These are phyloP conservation scores for Phaonia tiefii DNA, from an alignment of 2,888 invertebrate species.

Conservation along the genomic window DNA sequence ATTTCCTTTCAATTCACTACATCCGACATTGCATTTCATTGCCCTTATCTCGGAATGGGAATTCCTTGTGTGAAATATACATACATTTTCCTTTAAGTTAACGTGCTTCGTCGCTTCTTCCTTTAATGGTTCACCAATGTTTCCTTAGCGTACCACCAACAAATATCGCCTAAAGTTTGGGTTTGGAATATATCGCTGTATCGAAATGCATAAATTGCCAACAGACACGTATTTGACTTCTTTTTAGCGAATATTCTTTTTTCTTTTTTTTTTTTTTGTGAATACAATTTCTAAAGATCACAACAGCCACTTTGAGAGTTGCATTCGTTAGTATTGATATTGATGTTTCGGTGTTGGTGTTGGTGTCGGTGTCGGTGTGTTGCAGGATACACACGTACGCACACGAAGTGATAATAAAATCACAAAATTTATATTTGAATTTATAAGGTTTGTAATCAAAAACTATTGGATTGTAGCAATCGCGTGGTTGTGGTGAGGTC, in stretches of 20 bases:
- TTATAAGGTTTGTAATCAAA: slow-evolving; percentile 41
- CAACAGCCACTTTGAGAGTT: slow-evolving; percentile 11
- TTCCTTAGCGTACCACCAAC: background rate
- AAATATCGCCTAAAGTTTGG: no score
- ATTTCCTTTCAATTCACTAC: slow-evolving; percentile 4
- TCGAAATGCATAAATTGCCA: slow-evolving; percentile 47
- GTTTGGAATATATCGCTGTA: background rate
- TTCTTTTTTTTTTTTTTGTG: no score
- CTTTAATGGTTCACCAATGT: background rate
- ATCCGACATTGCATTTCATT: slow-evolving; percentile 9
- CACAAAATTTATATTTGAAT: slow-evolving; percentile 46
- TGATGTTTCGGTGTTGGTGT: background rate
- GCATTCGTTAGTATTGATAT: slow-evolving; percentile 7
- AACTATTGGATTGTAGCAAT: slow-evolving; percentile 25
- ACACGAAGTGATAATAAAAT: slow-evolving; percentile 32
- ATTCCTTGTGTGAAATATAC: slow-evolving; percentile 27
- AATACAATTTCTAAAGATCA: slow-evolving; percentile 46
- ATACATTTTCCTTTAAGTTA: slow-evolving; percentile 3
- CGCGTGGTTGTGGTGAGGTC: background rate
- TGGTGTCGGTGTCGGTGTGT: slow-evolving; percentile 14
- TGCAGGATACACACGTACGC: background rate
- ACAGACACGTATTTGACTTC: slow-evolving; percentile 60
- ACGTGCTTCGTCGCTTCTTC: slow-evolving; percentile 45
- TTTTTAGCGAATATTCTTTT: slow-evolving; percentile 40
- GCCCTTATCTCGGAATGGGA: slow-evolving; percentile 6